A percentile compares a stretch with the other conserved stretches of the same genome.
Conservation (phyloP, 2,888 invertebrate species). For the Ectemnius cavifrons region DNA sequence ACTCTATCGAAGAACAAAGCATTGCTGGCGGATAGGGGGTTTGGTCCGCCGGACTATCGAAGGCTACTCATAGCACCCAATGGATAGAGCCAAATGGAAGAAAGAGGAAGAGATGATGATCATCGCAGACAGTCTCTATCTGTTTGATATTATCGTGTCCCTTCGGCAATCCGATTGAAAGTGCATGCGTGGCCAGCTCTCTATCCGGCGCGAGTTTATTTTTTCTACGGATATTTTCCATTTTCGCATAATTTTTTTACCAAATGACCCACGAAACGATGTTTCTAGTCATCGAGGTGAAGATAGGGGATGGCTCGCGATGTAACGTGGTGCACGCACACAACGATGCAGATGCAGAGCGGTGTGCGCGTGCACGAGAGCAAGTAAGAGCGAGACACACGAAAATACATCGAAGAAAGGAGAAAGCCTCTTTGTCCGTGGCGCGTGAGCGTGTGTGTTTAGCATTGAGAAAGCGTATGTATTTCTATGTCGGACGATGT, state of each 20-base stretch:
- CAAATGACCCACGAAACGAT: conserved; percentile 72
- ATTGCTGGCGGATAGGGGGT: conserved; percentile 43
- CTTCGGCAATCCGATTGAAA: neutral
- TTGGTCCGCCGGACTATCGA: conserved; percentile 11
- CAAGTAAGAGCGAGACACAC: conserved; percentile 42
- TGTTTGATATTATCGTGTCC: conserved; percentile 1
- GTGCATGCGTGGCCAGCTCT: conserved; percentile 24
- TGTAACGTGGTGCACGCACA: conserved; percentile 36
- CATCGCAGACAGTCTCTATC: too few relatives aligned
- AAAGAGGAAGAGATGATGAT: neutral
- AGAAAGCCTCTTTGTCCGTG: conserved; percentile 13
- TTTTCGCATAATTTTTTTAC: conserved; percentile 75
- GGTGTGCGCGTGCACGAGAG: conserved; percentile 1
- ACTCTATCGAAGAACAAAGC: conserved; percentile 47
- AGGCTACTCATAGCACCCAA: conserved; percentile 4
- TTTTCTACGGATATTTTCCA: conserved; percentile 70
- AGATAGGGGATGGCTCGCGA: conserved; percentile 49
- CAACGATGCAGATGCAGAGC: conserved; percentile 28
- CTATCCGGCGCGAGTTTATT: conserved; percentile 64
- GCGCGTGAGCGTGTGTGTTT: conserved; percentile 24
- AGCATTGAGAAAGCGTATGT: conserved; percentile 50
- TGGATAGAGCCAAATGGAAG: too few relatives aligned
- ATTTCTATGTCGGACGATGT: conserved; percentile 66
- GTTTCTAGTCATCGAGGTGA: conserved; percentile 74
- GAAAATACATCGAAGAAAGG: conserved; percentile 44